Conservation (phyloP, 2,113 vertebrate species). For the Eurypyga helias region DNA sequence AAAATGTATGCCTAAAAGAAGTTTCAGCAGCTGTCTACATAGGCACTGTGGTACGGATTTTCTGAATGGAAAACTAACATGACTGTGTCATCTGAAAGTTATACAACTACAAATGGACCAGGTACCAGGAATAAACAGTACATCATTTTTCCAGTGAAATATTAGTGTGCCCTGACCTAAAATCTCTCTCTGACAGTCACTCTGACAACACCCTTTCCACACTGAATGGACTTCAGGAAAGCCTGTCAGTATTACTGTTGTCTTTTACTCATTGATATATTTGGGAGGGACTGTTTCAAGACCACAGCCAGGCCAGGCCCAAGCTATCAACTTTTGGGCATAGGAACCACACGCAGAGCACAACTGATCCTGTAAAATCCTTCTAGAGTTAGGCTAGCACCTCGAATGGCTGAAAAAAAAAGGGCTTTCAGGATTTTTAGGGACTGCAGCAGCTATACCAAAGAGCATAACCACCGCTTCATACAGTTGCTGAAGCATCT, state of each 20-base stretch:
- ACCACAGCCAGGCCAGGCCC: not conserved
- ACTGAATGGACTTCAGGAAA: not conserved
- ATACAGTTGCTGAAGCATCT: not conserved
- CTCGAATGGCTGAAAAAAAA: not conserved
- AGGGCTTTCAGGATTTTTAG: not conserved
- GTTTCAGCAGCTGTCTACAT: not conserved
- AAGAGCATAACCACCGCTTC: not conserved
- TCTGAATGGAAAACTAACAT: not conserved
- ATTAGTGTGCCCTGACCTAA: not conserved
- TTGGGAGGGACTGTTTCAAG: not conserved
- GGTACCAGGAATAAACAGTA: not conserved
- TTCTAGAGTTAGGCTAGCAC: not conserved
- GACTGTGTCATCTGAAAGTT: not conserved
- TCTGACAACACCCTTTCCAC: not conserved
- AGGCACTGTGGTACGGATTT: accelerated
- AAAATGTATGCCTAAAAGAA: not conserved
- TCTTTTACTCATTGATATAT: not conserved
- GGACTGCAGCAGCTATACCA: not conserved
- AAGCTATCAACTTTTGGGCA: not conserved
- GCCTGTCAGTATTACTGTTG: not conserved
- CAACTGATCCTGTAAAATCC: not conserved
- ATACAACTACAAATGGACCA: not conserved
- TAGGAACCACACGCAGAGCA: accelerated
- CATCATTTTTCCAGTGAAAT: not conserved
- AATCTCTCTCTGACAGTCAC: not conserved